These are phyloP conservation scores for Edolisoma coerulescens DNA, from an alignment of 2,113 vertebrate genomes.

Conservation along the genomic window DNA sequence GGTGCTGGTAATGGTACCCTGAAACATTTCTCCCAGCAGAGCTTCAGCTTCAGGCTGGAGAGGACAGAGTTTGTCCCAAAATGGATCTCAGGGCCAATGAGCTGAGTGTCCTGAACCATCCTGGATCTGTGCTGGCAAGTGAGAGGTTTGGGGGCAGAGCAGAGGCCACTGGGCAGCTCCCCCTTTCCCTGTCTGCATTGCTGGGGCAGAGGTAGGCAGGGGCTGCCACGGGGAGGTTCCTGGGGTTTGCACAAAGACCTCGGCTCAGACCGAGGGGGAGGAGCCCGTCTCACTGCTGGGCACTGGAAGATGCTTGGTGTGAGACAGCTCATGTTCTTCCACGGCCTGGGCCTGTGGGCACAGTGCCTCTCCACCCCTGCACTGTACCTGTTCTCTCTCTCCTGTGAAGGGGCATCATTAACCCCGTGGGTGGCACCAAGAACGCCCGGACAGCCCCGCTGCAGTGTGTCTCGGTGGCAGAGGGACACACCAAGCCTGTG, in stretches of 20 bases:
- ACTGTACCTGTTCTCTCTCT: slow-evolving; percentile 43
- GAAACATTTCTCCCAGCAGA: not conserved
- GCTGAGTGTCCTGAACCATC: not conserved
- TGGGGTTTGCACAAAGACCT: not conserved
- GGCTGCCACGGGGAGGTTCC: not conserved
- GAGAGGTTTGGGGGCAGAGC: not conserved
- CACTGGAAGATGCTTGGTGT: not conserved
- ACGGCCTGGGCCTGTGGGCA: not conserved
- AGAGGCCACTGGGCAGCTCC: not conserved
- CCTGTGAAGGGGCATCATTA: slow-evolving; percentile 87
- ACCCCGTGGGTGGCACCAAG: slow-evolving; percentile 87
- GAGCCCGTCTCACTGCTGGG: not conserved
- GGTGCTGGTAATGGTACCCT: not conserved
- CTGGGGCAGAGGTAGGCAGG: not conserved
- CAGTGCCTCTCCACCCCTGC: not conserved
- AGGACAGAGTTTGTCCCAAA: not conserved
- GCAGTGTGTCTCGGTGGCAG: slow-evolving; percentile 91
- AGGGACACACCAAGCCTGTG: slow-evolving; percentile 95
- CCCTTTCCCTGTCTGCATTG: not conserved
- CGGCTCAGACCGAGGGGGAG: not conserved
- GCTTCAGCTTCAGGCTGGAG: not conserved
- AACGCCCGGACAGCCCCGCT: slow-evolving; percentile 87
- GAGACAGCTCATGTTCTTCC: not conserved
- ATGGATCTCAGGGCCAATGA: not conserved
- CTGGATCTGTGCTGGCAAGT: not conserved